Base-by-base conservation (phyloP, 2,888 invertebrate genomes). In the Eupithecia abbreviata region DNA sequence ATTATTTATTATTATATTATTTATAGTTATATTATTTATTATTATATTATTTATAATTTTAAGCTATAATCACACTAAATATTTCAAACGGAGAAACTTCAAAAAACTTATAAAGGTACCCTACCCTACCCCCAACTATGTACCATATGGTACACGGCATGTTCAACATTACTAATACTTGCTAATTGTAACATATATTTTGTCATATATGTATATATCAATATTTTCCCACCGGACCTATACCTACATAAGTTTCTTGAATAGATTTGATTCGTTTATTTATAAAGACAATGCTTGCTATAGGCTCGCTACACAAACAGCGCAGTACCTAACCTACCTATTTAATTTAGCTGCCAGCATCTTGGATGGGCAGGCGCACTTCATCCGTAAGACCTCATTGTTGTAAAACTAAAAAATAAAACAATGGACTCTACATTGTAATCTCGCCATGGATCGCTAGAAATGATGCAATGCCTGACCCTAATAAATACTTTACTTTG, bases 361-460 rank as follows among this genome's bases (percentile, higher is more conserved):
- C 73, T 72, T 72, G 66, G 76, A 78, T 76, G 78, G 74, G 77
- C 83, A 79, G 76, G 72, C 81, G 76, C 79, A 81, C 81, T 83
- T 84, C 84, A 88, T 84, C 86, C 86, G 85, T 86, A 30, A 81
- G 80, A 82, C 80, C 79, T 82, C 87, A 88, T 89, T 90, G 87
- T 89, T 88, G 82, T 85, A 82, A 85, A 85, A 77, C 81, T 85
- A 85, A 84, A 86, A 88, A 88, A 85, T 85, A 85, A 82, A 84
- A 90, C 89, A 90, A 89, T 89, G 84, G 88, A 77, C 81, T 78
- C 80, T 84, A 84, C 84, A 83, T 84, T 73, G 82, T 79, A 82
- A 86, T 86, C 80, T 80, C 42, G 77, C 75, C 73, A 79, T 78
- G 77, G 78, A 82, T 81, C 80, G 82, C 79, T 83, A 79, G 82